Evolutionary conservation across 2,113 vertebrate genomes (phyloP), one percentile per base, ranked within the genome.

Genomic region (Elgaria multicarinata): DNA sequence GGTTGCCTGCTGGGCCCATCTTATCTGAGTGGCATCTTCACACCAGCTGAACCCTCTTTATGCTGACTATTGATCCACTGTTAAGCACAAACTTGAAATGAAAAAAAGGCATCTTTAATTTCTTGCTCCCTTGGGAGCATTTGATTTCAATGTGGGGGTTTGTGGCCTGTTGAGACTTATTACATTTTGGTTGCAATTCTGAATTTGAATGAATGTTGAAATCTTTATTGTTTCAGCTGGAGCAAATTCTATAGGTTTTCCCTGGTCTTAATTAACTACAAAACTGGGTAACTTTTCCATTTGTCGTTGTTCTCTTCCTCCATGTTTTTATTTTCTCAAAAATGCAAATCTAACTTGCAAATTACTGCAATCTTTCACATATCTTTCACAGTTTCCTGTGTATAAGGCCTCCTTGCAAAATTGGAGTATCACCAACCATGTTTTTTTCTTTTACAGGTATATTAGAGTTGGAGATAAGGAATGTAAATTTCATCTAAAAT

Each of bases 391-490:
- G n/a, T n/a, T n/a, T n/a, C n/a, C n/a, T n/a, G n/a, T n/a, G n/a
- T n/a, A 22, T 9, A 44, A 82, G 22, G 26, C 28, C 8, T 8
- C 33, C 67, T 87, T 66, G 12, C 58, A 62, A 78, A 78, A 78
- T 44, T 44, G n/a, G 18, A 55, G 10, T 31, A 2, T 28, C 42
- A 33, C 26, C 42, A 20, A n/a, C 8, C 62, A 69, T 80, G 71
- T 53, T 6, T 46, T 72, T n/a, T 76, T 36, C 20, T n/a, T 66
- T 77, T 88, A 8, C 81, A 98, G 97, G 46, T 98, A 96, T 80
- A 97, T 98, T 83, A 97, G 97, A 89, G 96, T 98, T 10, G 97
- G 97, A 58, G 97, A 98, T 94, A 98, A 71, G 90, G 96, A 97
- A 94, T 94, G 93, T 58, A 90, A 92, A 79, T 97, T 97, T 93